phyloP scores from a whole-genome alignment of 2,888 invertebrate genomes.

The Macaria liturata region DNA sequence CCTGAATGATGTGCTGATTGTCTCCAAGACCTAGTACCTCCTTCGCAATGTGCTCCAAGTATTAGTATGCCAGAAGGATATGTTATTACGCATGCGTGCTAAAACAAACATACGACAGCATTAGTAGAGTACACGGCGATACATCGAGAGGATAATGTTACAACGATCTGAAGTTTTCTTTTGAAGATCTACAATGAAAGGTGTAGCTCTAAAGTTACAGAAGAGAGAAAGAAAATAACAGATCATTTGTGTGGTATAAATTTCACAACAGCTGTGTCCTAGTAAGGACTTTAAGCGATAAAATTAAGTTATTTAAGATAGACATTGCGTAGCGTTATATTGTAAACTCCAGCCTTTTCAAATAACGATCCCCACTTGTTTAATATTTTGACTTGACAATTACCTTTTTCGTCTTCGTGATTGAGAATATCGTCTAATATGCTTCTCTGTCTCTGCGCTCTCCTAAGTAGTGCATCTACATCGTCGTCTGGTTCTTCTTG shows the following conservation, averaged over 20 bases:
- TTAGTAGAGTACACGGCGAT: conserved; percentile 62
- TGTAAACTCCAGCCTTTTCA: conserved; percentile 60
- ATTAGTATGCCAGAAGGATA: conserved; percentile 84
- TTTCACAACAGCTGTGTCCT: conserved; percentile 50
- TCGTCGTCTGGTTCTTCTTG: conserved; percentile 84
- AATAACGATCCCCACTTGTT: conserved; percentile 50
- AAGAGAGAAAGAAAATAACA: conserved; percentile 40
- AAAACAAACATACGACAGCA: conserved; percentile 81
- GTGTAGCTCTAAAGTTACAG: neutral
- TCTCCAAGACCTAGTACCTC: conserved; percentile 56
- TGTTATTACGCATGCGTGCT: conserved; percentile 83
- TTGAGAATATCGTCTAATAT: conserved; percentile 87
- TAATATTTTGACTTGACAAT: conserved; percentile 65
- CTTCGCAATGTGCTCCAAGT: conserved; percentile 68
- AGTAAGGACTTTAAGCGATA: conserved; percentile 53
- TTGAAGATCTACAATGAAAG: neutral
- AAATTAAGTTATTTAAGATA: conserved; percentile 51
- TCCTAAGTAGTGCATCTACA: conserved; percentile 85
- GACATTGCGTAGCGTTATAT: conserved; percentile 73
- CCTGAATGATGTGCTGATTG: conserved; percentile 63
- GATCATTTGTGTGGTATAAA: conserved; percentile 41
- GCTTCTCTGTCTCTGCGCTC: conserved; percentile 87
- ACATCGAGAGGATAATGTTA: conserved; percentile 46
- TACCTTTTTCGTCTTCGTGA: conserved; percentile 84
- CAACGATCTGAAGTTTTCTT: conserved; percentile 50